A percentile compares a stretch with the other conserved stretches of the same genome.
phyloP scores from a whole-genome alignment of 1,140 invertebrate species.

The Ceratoteleas bidentatus region DNA sequence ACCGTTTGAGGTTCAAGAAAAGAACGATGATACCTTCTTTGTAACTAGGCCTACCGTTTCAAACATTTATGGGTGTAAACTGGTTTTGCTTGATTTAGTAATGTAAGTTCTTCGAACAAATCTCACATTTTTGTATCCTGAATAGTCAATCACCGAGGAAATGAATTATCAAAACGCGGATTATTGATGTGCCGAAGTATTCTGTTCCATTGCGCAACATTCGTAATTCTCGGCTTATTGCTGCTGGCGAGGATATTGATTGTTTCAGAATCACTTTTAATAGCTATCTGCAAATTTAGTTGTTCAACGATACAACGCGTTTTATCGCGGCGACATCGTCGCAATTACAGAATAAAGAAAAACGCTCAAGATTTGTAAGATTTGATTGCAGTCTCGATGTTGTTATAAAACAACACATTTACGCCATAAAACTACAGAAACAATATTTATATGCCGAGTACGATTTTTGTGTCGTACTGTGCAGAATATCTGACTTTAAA shows the following conservation, averaged over 20 bases:
- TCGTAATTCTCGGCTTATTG: conserved; percentile 9
- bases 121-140: conserved; percentile 47
- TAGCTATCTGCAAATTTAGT: not conserved
- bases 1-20: conserved; percentile 44
- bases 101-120: conserved; percentile 49
- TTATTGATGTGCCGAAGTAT: conserved; percentile 33
- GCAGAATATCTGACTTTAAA: no score
- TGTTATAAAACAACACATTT: no score
- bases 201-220: conserved; percentile 22
- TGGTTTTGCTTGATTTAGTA: conserved; percentile 51
- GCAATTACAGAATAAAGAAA: conserved; percentile 17
- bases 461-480: no score
- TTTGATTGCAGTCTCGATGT: no score
- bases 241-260: conserved; percentile 7
- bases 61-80: conserved; percentile 50
- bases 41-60: conserved; percentile 45
- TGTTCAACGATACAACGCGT: conserved; percentile 1
- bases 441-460: no score
- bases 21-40: conserved; percentile 52
- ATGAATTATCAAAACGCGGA: conserved; percentile 34
- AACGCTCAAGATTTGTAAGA: conserved; percentile 18
- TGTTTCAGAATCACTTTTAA: conserved; percentile 11
- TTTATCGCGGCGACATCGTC: conserved; percentile 9
- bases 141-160: conserved; percentile 38
- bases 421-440: no score